Evolutionary conservation across 2,113 vertebrate genomes (phyloP).

Genomic region (Glareola pratincola): DNA sequence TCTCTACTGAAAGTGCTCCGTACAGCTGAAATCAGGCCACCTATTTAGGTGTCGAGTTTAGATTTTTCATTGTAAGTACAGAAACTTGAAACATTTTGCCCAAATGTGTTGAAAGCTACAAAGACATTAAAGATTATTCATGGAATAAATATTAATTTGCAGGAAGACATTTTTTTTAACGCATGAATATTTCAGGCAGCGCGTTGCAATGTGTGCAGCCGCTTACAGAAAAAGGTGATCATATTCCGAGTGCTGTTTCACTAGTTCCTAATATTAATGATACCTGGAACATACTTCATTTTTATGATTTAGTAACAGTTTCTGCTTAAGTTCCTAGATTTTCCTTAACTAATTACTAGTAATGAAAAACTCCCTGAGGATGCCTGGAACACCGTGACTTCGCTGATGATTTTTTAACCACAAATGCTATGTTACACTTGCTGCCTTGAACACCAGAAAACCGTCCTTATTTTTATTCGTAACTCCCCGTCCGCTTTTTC

Average conservation of each 20-base stretch:
- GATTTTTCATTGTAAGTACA: neutral
- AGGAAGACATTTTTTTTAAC: neutral
- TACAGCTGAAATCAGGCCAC: neutral
- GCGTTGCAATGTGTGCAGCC: neutral
- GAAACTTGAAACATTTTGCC: neutral
- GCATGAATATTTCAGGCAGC: neutral
- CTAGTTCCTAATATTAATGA: neutral
- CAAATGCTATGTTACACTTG: neutral
- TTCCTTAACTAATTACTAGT: neutral
- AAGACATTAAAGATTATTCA: slow-evolving; percentile 31
- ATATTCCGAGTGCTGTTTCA: neutral
- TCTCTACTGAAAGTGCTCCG: neutral
- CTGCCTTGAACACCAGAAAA: neutral
- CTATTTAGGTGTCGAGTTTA: neutral
- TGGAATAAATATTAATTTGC: slow-evolving; percentile 18
- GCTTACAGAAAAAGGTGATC: neutral
- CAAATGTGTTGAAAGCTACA: neutral
- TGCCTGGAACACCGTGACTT: neutral
- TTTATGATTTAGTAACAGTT: neutral
- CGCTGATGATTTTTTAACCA: neutral
- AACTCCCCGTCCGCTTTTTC: neutral
- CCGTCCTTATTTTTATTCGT: neutral
- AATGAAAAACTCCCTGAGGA: neutral
- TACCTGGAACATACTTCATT: neutral
- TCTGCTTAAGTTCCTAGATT: neutral